These are phyloP conservation scores for Ennomos quercinarius DNA, from an alignment of 2,888 invertebrate genomes.

Conservation along the genomic window DNA sequence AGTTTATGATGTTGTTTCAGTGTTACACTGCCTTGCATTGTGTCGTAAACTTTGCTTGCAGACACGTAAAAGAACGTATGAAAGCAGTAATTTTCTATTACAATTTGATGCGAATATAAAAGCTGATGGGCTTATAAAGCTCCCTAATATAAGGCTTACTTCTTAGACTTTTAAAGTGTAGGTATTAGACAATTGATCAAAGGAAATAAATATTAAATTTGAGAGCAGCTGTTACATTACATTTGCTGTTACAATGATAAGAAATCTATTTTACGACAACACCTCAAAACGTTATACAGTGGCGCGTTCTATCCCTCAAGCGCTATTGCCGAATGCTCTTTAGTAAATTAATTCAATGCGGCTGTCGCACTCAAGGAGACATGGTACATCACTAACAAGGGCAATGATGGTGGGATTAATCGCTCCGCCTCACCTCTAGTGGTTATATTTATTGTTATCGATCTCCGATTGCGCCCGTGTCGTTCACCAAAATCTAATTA, in stretches of 20 bases:
- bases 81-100: conserved; percentile 12
- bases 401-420: conserved; percentile 56
- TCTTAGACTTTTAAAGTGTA: not conserved
- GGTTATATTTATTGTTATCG: conserved; percentile 77
- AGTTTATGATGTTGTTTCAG: conserved; percentile 35
- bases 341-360: conserved; percentile 54
- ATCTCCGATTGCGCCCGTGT: conserved; percentile 67
- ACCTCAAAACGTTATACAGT: conserved; percentile 19
- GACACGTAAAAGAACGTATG: conserved; percentile 28
- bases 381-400: conserved; percentile 49
- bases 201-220: not conserved
- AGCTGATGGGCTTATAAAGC: conserved; percentile 1
- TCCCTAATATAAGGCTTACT: not conserved
- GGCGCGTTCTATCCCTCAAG: conserved; percentile 33
- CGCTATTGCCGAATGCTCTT: conserved; percentile 45
- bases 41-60: conserved; percentile 34
- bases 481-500: conserved; percentile 78
- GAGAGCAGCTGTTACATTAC: not conserved
- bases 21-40: conserved; percentile 23
- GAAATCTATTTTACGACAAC: conserved; percentile 4
- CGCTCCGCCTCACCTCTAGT: conserved; percentile 61
- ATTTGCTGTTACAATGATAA: not conserved
- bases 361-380: conserved; percentile 46
- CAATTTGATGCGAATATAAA: conserved; percentile 8
- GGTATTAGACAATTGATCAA: not conserved